Conservation (phyloP, 2,113 vertebrate genomes). For the Typhlomys cinereus region DNA sequence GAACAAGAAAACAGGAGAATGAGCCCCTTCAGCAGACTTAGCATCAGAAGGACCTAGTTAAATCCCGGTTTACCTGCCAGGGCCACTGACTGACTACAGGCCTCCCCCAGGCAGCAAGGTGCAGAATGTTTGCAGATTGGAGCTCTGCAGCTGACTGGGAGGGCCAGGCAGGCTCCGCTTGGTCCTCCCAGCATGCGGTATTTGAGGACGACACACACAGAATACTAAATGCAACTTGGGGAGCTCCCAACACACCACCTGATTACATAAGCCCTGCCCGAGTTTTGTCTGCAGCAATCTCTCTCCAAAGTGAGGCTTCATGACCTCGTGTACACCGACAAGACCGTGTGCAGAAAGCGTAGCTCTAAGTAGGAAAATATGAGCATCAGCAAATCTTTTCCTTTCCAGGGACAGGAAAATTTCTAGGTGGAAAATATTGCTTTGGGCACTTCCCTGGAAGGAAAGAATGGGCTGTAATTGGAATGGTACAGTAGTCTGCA, state of each 20-base stretch:
- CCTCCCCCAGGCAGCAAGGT: not conserved
- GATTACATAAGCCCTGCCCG: conserved; percentile 8
- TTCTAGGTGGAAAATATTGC: conserved; percentile 12
- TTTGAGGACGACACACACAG: not conserved
- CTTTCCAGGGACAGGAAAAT: not conserved
- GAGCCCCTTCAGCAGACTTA: not conserved
- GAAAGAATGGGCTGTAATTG: not conserved
- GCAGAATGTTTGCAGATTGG: not conserved
- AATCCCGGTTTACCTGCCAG: not conserved
- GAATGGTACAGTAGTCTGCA: not conserved
- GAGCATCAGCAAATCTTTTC: not conserved
- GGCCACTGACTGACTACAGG: not conserved
- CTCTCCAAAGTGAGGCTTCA: not conserved
- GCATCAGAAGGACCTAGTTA: rapidly evolving
- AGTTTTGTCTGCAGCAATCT: not conserved
- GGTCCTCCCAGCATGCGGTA: not conserved
- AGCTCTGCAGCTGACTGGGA: no score
- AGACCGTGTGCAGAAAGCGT: not conserved
- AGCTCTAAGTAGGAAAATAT: not conserved
- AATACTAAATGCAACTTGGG: conserved; percentile 50
- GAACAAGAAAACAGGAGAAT: not conserved
- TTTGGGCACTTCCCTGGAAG: not conserved
- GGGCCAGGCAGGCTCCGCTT: not conserved
- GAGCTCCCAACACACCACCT: not conserved
- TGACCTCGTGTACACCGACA: not conserved